Evolutionary conservation across 2,113 vertebrate species (phyloP).

Genomic region (Pardalotus punctatus): DNA sequence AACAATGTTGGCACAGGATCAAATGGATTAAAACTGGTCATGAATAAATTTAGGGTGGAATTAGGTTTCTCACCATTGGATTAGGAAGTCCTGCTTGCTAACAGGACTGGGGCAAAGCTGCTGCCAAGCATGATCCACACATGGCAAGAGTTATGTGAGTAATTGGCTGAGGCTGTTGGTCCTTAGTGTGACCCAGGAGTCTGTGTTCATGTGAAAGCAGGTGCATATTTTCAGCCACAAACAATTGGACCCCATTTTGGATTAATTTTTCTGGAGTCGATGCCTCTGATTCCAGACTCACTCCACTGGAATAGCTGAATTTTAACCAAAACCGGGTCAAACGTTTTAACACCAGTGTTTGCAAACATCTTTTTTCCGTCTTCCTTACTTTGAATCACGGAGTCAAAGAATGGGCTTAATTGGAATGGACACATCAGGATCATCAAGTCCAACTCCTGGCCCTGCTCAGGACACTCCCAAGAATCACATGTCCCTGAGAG

Average conservation of each 20-base stretch:
- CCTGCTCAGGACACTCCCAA: neutral
- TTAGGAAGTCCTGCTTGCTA: neutral
- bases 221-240: neutral
- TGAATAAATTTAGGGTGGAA: slow-evolving; percentile 6
- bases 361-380: neutral
- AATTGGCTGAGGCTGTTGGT: neutral
- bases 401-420: neutral
- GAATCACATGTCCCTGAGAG: neutral
- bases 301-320: neutral
- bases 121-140: neutral
- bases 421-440: neutral
- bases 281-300: neutral
- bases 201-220: neutral
- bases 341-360: neutral
- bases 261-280: neutral
- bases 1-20: neutral
- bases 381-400: neutral
- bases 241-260: neutral
- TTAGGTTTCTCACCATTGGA: neutral
- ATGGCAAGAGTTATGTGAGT: neutral
- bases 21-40: slow-evolving; percentile 21
- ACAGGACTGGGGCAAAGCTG: neutral
- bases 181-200: neutral
- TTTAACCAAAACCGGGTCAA: neutral
- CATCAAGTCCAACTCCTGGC: neutral